Percentiles rank a stretch among this genome's conserved stretches.
Conservation (phyloP, 1,140 invertebrate genomes). For the Temnothorax nylanderi region DNA sequence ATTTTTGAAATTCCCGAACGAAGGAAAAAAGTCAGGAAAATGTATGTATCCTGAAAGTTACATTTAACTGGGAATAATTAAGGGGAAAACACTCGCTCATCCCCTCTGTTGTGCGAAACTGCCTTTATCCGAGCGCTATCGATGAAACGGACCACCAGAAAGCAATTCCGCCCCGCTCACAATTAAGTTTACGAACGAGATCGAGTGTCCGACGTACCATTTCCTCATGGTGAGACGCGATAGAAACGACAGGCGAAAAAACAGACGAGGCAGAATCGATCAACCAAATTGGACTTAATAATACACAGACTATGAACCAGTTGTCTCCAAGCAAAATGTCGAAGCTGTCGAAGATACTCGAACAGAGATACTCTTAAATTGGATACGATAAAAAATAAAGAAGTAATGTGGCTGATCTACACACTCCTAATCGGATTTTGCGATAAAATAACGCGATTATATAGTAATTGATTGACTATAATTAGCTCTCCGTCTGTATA, state of each 20-base stretch:
- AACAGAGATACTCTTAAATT: background rate
- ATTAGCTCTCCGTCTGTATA: no score
- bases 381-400: background rate
- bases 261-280: constrained; percentile 23
- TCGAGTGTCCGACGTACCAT: constrained; percentile 39
- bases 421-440: background rate
- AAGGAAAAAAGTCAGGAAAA: background rate
- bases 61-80: background rate
- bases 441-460: background rate
- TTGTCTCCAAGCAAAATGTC: constrained; percentile 39
- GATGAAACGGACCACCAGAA: constrained; percentile 52
- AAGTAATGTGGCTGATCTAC: background rate
- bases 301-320: constrained; percentile 25
- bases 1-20: constrained; percentile 1
- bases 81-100: background rate
- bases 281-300: constrained; percentile 24
- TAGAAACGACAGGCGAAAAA: constrained; percentile 8
- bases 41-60: background rate
- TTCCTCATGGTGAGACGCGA: constrained; percentile 16
- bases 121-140: constrained; percentile 5
- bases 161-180: constrained; percentile 53
- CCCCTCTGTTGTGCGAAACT: constrained; percentile 24
- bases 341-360: constrained; percentile 10
- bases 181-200: constrained; percentile 66
- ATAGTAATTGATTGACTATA: background rate